Percentiles rank a stretch among this genome's conserved stretches.
Conservation (phyloP, 2,797 vertebrate species). For the Etheostoma nigrum region DNA sequence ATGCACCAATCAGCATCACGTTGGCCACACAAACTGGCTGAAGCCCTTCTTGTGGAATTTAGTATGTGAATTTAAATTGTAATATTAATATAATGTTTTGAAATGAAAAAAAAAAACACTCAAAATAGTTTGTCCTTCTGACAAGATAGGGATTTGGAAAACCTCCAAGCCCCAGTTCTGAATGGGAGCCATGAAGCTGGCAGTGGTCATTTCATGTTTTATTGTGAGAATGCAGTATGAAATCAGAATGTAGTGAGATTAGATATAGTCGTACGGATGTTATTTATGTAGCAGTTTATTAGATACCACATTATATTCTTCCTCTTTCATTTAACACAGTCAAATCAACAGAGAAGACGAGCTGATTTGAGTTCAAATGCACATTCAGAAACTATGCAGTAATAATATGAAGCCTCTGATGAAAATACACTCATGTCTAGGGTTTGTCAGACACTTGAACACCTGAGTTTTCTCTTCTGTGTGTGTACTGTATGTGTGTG, state of each 20-base stretch:
- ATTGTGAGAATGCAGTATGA: conserved; percentile 39
- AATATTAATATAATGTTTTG: conserved; percentile 31
- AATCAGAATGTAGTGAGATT: conserved; percentile 42
- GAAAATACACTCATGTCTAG: conserved; percentile 53
- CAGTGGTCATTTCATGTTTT: conserved; percentile 23
- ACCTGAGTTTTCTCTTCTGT: conserved; percentile 47
- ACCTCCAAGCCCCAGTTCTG: conserved; percentile 18
- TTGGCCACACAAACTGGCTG: conserved; percentile 23
- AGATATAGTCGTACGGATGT: conserved; percentile 47
- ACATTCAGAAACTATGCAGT: conserved; percentile 83
- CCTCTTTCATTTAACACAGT: conserved; percentile 59
- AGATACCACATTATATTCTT: conserved; percentile 59
- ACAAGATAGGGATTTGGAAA: conserved; percentile 19
- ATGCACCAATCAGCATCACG: conserved; percentile 46
- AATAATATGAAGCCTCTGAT: conserved; percentile 67
- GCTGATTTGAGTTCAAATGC: conserved; percentile 61
- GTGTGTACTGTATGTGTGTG: conserved; percentile 24
- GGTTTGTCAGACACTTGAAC: conserved; percentile 51
- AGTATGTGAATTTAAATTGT: conserved; percentile 21
- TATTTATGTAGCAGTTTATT: conserved; percentile 59
- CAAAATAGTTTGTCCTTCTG: conserved; percentile 30
- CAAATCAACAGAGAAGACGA: conserved; percentile 24
- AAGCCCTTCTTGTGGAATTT: conserved; percentile 34
- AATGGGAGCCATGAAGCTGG: conserved; percentile 40
- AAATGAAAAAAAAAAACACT: conserved; percentile 48